Evolutionary conservation across 1,140 invertebrate genomes (phyloP).

Genomic region (Drosophila cardini): DNA sequence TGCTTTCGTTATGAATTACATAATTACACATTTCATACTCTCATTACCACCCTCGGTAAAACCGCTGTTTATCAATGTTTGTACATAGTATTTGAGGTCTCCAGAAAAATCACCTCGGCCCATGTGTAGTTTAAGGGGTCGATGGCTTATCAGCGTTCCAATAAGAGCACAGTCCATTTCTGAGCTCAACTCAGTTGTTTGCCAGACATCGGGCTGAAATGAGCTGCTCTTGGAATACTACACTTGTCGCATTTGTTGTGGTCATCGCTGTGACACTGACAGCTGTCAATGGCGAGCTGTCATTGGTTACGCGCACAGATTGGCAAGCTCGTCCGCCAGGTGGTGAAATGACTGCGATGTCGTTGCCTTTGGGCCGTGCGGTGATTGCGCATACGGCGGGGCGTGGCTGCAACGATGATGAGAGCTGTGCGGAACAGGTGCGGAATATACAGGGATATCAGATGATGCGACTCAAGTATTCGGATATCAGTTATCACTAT

Average conservation of each 20-base stretch:
- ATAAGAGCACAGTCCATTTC: slow-evolving; percentile 39
- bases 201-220: slow-evolving; percentile 34
- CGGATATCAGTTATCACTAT: slow-evolving; percentile 88
- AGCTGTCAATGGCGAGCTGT: slow-evolving; percentile 41
- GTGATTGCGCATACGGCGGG: slow-evolving; percentile 87
- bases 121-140: slow-evolving; percentile 20
- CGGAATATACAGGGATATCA: slow-evolving; percentile 86
- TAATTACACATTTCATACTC: not conserved
- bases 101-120: slow-evolving; percentile 47
- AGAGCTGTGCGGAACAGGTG: slow-evolving; percentile 83
- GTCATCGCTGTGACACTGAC: slow-evolving; percentile 16
- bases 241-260: not conserved
- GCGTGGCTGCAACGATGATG: slow-evolving; percentile 84
- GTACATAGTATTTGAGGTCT: slow-evolving; percentile 8
- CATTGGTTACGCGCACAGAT: slow-evolving; percentile 77
- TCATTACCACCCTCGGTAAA: not conserved
- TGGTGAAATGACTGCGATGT: slow-evolving; percentile 79
- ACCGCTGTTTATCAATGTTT: not conserved
- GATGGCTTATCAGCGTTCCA: slow-evolving; percentile 54
- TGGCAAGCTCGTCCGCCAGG: slow-evolving; percentile 87
- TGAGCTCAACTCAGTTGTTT: slow-evolving; percentile 42
- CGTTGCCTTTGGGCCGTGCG: slow-evolving; percentile 85
- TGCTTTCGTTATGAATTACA: too few relatives aligned
- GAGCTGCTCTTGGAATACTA: slow-evolving; percentile 36
- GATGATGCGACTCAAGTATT: slow-evolving; percentile 84